Base-by-base conservation (phyloP, 2,888 invertebrate genomes). In the Hymenopus coronatus region DNA sequence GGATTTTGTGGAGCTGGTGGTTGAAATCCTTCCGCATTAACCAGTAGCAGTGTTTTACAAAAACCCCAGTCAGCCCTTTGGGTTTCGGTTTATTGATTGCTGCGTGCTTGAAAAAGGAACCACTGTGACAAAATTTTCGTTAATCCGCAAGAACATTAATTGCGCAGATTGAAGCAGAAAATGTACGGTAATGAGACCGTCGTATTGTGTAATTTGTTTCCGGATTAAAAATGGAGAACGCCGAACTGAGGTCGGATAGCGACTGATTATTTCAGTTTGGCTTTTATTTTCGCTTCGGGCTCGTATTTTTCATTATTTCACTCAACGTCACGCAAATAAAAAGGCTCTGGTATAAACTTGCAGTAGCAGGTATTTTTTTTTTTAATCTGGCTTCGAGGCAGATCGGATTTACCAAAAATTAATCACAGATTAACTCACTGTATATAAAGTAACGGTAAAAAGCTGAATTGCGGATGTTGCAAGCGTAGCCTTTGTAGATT, bases 341-440 rank as follows among this genome's bases (percentile, higher is more conserved):
- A 84, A 33, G 84, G 70, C 54, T 30, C 25, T 28, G 70, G 28
- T 81, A 86, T 81, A 46, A 86, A 81, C 81, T 28, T 86, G 27
- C 30, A 40, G n/a, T 3, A 20, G 54, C 20, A 20, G 54, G 20
- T 70, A 20, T 70, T 70, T 70, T 70, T 54, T 40, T 46, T 70
- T 70, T 70, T 20, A 70, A 70, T 70, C 54, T 70, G 54, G 54
- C 54, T 82, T 82, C 54, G 28, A 28, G 15, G 70, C 30, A 86
- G 25, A 87, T 82, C 82, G 82, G 87, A 30, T 87, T 87, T 87
- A 33, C 87, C 40, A 82, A 82, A 87, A 87, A 87, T 82, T 87
- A 87, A 87, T 87, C 87, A 87, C 87, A 82, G 87, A 87, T 87
- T 87, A 87, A 87, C 82, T 87, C 87, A 87, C 82, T 87, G 28